Evolutionary conservation across 2,888 invertebrate genomes (phyloP), one percentile per base, ranked within the genome.

Genomic region (Salticus scenicus): DNA sequence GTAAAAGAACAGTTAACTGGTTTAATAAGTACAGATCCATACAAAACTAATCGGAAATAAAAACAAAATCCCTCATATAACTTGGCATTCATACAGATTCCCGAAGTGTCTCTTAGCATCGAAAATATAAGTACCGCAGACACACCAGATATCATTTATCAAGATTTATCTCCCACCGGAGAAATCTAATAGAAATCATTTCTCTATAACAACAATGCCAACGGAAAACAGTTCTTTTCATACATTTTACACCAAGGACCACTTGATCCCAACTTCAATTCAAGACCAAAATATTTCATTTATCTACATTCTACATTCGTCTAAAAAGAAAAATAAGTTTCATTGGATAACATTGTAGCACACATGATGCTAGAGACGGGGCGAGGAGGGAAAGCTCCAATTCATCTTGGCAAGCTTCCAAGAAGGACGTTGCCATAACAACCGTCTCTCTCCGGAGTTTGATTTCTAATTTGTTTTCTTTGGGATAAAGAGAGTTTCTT

Each of bases 381-480:
- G n/a, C n/a, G n/a, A n/a, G n/a, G n/a, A 17, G 57, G 57, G 67
- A 77, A 76, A 64, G 20, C 47, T 69, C 51, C 33, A 31, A 57
- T 30, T 77, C 67, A 2, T 24, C 42, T 84, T 84, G 83, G 83
- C 77, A 78, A 8, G 12, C 12, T 31, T 72, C 83, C 83, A 84
- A 73, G 31, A 72, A 57, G 83, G 73, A 77, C 72, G 83, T 84
- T 84, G 73, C 69, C 69, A 67, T 77, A 77, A 31, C 72, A 73
- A 84, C 83, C 77, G 69, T 73, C 72, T 37, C 37, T 37, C 7
- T 10, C 24, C 57, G 57, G 5, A 17, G 57, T 57, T 57, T 24
- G 24, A 12, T 47, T 57, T 57, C 57, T 57, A 57, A 57, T 57
- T 57, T 57, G 57, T 24, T 37, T 57, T 57, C 57, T 24, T n/a